Conservation (phyloP, 2,888 invertebrate genomes). For the Microplitis deprimator region DNA sequence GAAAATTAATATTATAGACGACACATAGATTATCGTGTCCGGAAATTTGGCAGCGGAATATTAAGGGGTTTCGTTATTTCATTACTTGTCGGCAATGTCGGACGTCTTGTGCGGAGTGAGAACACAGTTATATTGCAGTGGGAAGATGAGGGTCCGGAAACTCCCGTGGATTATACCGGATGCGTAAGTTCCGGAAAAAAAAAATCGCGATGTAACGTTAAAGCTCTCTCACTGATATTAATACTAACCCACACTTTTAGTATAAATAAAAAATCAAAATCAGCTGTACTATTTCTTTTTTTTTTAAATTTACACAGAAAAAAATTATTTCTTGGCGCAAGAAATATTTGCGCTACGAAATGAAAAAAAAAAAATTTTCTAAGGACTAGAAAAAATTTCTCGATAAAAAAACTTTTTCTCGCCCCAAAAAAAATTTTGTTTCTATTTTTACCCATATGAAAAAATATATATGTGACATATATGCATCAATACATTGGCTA, state of each 20-base stretch:
- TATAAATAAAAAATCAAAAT: neutral
- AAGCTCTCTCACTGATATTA: slow-evolving; percentile 4
- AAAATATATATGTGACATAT: too few relatives aligned
- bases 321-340: too few relatives aligned
- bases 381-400: too few relatives aligned
- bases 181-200: slow-evolving; percentile 30
- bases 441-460: too few relatives aligned
- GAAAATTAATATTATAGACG: neutral
- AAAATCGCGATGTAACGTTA: slow-evolving; percentile 7
- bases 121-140: slow-evolving; percentile 39
- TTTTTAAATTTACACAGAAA: too few relatives aligned
- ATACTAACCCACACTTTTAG: neutral
- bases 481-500: too few relatives aligned
- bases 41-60: slow-evolving; percentile 6
- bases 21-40: neutral
- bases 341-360: too few relatives aligned
- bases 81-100: neutral
- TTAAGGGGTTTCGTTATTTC: slow-evolving; percentile 2
- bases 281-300: too few relatives aligned
- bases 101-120: slow-evolving; percentile 3
- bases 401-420: too few relatives aligned
- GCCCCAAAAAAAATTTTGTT: too few relatives aligned
- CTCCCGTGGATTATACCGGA: slow-evolving; percentile 41
- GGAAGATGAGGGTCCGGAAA: slow-evolving; percentile 43
- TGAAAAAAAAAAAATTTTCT: too few relatives aligned